Conservation (phyloP, 2,113 vertebrate species). For the Tonatia bakeri region DNA sequence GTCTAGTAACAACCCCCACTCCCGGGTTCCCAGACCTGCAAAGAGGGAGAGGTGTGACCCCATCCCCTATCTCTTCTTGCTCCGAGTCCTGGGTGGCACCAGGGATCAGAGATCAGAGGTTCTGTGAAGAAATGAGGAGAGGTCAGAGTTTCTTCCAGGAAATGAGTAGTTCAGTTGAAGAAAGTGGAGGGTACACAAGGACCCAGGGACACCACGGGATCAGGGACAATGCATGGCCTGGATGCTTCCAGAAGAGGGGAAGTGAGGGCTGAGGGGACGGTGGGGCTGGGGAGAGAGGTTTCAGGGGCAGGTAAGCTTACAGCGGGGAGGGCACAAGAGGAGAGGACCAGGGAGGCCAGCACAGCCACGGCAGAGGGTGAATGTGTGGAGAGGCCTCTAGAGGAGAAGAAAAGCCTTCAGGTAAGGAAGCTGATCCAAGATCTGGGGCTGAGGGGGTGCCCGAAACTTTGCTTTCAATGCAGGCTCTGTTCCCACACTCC, state of each 20-base stretch:
- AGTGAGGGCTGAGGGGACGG: neutral
- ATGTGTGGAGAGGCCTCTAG: neutral
- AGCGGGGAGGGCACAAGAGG: neutral
- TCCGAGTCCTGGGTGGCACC: constrained; percentile 9
- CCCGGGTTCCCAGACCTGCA: neutral
- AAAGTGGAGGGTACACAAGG: neutral
- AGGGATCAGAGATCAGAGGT: constrained; percentile 49
- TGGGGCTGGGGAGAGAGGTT: neutral
- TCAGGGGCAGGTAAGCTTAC: neutral
- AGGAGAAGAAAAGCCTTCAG: neutral
- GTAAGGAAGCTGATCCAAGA: neutral
- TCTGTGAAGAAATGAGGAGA: neutral
- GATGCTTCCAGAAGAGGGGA: neutral
- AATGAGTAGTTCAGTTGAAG: neutral
- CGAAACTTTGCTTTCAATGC: neutral
- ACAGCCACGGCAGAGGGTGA: neutral
- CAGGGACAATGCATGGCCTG: neutral
- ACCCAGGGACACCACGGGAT: neutral
- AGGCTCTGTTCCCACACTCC: neutral
- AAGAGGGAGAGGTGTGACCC: neutral
- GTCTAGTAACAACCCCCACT: neutral
- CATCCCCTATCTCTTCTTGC: neutral
- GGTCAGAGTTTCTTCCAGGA: constrained; percentile 45
- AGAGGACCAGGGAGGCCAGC: neutral
- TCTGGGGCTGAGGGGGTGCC: neutral